Evolutionary conservation across 2,797 vertebrate species (phyloP).

Genomic region (Channa striata): DNA sequence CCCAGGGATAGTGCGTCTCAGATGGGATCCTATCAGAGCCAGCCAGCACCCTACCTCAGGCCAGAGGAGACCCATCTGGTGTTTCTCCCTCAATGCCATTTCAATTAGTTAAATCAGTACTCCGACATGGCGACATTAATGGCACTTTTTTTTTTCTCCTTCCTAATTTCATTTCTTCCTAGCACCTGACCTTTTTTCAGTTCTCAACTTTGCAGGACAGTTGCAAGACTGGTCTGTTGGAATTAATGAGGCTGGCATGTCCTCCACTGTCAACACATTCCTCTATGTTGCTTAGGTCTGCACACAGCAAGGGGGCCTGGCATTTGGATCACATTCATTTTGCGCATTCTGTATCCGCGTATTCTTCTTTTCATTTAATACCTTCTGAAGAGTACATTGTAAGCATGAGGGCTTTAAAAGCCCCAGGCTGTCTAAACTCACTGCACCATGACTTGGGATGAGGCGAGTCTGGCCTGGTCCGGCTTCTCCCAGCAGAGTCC

Average conservation of each 20-base stretch:
- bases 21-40: constrained; percentile 77
- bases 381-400: constrained; percentile 79
- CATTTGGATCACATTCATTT: constrained; percentile 82
- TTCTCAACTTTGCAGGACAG: constrained; percentile 71
- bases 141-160: constrained; percentile 72
- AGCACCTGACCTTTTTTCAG: constrained; percentile 78
- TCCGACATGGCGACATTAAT: constrained; percentile 61
- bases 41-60: constrained; percentile 76
- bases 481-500: constrained; percentile 59
- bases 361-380: constrained; percentile 80
- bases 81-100: constrained; percentile 78
- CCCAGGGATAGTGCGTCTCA: constrained; percentile 70
- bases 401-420: constrained; percentile 60
- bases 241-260: constrained; percentile 83
- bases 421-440: constrained; percentile 62
- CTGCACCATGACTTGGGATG: constrained; percentile 68
- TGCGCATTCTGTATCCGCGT: constrained; percentile 73
- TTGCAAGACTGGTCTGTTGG: constrained; percentile 64
- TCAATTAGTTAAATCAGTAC: constrained; percentile 87
- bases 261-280: constrained; percentile 60
- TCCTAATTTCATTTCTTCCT: constrained; percentile 81
- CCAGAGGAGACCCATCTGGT: constrained; percentile 80
- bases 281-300: constrained; percentile 61
- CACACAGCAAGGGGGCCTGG: constrained; percentile 64
- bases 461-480: constrained; percentile 59